Conservation (phyloP, 2,797 vertebrate species). For the Urophycis tenuis region DNA sequence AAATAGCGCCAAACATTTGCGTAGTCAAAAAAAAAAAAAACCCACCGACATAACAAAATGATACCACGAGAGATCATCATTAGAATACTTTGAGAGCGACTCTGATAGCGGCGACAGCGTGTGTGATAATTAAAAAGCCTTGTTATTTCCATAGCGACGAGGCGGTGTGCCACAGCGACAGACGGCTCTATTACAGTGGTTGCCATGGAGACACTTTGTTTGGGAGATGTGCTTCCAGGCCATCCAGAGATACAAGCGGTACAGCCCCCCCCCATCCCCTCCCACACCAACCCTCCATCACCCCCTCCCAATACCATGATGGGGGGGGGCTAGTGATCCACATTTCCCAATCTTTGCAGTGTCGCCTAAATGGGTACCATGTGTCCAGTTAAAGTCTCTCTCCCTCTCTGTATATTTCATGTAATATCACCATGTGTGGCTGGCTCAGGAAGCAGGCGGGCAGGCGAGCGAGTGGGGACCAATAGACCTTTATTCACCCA, state of each 20-base stretch:
- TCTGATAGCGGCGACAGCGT: not conserved
- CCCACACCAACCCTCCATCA: not conserved
- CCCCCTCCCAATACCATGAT: not conserved
- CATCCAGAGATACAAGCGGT: not conserved
- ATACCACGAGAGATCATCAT: not conserved
- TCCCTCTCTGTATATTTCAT: constrained; percentile 28
- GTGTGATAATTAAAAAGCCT: not conserved
- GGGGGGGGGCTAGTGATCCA: not conserved
- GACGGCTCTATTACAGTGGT: not conserved
- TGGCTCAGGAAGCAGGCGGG: constrained; percentile 54
- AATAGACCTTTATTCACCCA: not conserved
- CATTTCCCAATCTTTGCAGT: not conserved
- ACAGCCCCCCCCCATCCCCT: not conserved
- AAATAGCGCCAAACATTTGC: constrained; percentile 32
- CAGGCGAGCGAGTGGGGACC: not conserved
- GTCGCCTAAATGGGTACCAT: not conserved
- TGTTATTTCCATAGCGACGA: not conserved
- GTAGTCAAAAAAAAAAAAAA: not conserved
- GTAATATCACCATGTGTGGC: constrained; percentile 36
- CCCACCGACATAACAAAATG: not conserved
- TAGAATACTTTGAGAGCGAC: not conserved
- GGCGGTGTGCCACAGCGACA: not conserved
- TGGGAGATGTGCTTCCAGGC: not conserved
- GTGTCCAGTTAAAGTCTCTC: not conserved
- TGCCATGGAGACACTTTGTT: not conserved